Percentiles rank a stretch among this genome's conserved stretches.
These are phyloP conservation scores for Dysdera silvatica DNA, from an alignment of 1,140 invertebrate genomes.

Conservation along the genomic window DNA sequence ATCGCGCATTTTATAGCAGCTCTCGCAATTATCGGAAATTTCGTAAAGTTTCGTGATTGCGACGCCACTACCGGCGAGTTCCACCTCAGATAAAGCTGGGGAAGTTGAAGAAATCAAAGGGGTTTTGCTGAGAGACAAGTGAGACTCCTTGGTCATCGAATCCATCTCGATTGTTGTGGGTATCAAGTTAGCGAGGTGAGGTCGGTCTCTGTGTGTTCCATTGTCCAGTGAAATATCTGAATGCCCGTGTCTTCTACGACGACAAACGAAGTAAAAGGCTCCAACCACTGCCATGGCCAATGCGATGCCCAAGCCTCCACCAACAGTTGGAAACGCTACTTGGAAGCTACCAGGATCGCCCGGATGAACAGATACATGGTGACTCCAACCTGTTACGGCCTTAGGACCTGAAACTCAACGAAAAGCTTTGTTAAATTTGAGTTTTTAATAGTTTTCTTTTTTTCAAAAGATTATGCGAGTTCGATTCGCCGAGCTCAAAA, in stretches of 20 bases:
- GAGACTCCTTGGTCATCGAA: background rate
- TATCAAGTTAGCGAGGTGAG: background rate
- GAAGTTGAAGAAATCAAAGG: background rate
- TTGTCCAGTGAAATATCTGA: background rate
- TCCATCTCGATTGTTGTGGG: constrained; percentile 4
- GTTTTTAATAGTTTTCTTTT: too few species aligned
- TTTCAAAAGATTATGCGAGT: too few species aligned
- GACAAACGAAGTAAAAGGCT: too few species aligned
- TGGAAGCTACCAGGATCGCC: constrained; percentile 16
- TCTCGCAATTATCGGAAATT: constrained; percentile 11
- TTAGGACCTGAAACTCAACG: too few species aligned
- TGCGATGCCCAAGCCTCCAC: constrained; percentile 13
- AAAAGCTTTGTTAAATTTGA: too few species aligned
- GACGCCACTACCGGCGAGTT: constrained; percentile 4
- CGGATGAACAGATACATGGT: constrained; percentile 16
- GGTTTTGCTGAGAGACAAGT: too few species aligned
- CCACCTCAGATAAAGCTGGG: constrained; percentile 12
- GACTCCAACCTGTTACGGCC: constrained; percentile 7
- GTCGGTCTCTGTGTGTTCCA: constrained; percentile 1
- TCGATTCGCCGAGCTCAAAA: too few species aligned
- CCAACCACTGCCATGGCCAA: constrained; percentile 21
- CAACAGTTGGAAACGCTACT: constrained; percentile 21
- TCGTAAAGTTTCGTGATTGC: constrained; percentile 13
- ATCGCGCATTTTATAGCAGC: constrained; percentile 17
- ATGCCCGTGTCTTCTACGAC: constrained; percentile 4